Evolutionary conservation across 2,113 vertebrate genomes (phyloP).

Genomic region (Phasianus colchicus): DNA sequence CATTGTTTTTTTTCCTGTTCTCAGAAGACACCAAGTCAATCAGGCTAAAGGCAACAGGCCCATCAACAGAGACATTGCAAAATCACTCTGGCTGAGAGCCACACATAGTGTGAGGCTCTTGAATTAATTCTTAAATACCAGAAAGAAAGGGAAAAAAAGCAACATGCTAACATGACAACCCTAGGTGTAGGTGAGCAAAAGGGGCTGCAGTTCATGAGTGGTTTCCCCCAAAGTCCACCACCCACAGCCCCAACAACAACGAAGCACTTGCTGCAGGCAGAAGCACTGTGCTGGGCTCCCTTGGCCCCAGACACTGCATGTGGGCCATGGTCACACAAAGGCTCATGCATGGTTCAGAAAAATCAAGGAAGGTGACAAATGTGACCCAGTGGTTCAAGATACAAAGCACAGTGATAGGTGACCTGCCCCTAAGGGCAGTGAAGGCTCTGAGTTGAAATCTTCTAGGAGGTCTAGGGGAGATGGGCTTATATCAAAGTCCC

Average conservation of each 20-base stretch:
- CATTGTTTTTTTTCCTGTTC: neutral
- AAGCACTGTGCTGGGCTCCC: rapidly evolving
- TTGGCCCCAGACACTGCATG: neutral
- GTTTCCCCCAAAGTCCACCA: neutral
- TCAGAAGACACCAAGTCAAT: neutral
- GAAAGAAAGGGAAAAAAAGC: no score
- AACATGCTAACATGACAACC: rapidly evolving
- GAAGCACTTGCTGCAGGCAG: neutral
- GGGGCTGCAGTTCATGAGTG: rapidly evolving
- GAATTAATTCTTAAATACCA: neutral
- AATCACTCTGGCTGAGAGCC: neutral
- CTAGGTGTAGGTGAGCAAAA: neutral
- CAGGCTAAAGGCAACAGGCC: neutral
- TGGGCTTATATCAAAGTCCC: neutral
- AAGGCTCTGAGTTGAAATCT: neutral
- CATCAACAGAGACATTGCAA: neutral
- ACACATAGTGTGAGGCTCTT: neutral
- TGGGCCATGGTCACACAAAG: rapidly evolving
- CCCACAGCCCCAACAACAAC: rapidly evolving
- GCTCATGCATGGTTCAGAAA: neutral
- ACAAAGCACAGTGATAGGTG: neutral
- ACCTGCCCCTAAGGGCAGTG: neutral
- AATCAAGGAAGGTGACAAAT: neutral
- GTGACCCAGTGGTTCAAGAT: neutral
- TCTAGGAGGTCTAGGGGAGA: neutral